A percentile compares a stretch with the other conserved stretches of the same genome.
Conservation (phyloP, 64 coral and sea anemone genomes). For the Actinia equina region DNA sequence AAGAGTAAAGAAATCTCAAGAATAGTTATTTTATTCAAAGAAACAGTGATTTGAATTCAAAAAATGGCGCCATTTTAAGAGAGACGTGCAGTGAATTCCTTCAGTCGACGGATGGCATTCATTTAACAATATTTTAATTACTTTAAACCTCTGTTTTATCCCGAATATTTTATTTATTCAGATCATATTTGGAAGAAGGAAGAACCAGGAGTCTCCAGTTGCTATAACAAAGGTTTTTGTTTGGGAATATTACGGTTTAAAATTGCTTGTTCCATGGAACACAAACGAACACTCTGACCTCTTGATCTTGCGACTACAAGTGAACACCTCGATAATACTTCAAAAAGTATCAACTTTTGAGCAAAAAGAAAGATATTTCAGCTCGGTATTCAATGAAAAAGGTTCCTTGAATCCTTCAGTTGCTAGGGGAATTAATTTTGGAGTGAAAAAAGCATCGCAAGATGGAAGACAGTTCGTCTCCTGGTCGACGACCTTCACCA, state of each 20-base stretch:
- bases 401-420: neutral
- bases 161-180: neutral
- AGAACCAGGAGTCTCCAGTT: neutral
- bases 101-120: neutral
- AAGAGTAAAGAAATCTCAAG: neutral
- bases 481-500: conserved; percentile 13
- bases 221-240: conserved; percentile 11
- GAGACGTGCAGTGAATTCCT: neutral
- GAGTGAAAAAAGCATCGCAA: neutral
- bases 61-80: conserved; percentile 10
- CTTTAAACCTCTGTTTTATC: neutral
- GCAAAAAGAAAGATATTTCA: neutral
- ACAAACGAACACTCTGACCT: conserved; percentile 6
- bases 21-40: neutral
- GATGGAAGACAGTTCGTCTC: conserved; percentile 16
- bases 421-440: neutral
- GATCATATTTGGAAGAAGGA: neutral
- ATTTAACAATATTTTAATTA: neutral
- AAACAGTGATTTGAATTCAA: neutral
- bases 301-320: neutral
- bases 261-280: neutral
- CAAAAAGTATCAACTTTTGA: neutral
- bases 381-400: neutral
- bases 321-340: neutral
- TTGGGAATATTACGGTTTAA: neutral